phyloP scores from a whole-genome alignment of 2,113 vertebrate species.

The Rhodinocichla rosea region DNA sequence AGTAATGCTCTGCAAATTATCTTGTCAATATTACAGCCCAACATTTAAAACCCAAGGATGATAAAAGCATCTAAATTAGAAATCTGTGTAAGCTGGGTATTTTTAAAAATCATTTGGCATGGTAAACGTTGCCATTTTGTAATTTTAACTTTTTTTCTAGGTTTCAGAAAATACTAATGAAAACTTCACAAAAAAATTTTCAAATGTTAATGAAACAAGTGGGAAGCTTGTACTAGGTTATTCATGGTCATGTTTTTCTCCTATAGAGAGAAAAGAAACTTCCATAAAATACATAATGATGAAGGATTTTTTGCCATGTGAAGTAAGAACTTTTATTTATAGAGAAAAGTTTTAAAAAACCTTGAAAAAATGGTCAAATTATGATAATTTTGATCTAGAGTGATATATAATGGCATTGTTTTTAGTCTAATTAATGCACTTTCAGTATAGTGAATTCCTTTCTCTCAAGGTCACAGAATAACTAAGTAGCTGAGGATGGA shows the following conservation, averaged over 20 bases:
- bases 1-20: constrained; percentile 44
- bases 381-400: background rate
- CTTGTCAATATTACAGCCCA: constrained; percentile 10
- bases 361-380: background rate
- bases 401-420: background rate
- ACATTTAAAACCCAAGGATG: background rate
- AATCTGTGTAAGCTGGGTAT: background rate
- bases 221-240: background rate
- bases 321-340: background rate
- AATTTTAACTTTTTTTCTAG: background rate
- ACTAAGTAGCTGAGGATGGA: background rate
- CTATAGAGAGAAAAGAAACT: background rate
- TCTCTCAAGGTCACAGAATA: background rate
- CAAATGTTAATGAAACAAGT: background rate
- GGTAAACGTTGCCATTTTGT: background rate
- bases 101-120: background rate
- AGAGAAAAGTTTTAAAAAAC: background rate
- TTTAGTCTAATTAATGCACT: background rate
- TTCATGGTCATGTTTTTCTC: background rate
- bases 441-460: background rate
- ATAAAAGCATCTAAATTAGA: constrained; percentile 20
- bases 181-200: background rate
- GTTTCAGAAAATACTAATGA: background rate
- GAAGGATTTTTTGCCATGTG: background rate
- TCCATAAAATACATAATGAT: background rate